phyloP scores from a whole-genome alignment of 2,888 invertebrate species.

The Microctonus brassicae region DNA sequence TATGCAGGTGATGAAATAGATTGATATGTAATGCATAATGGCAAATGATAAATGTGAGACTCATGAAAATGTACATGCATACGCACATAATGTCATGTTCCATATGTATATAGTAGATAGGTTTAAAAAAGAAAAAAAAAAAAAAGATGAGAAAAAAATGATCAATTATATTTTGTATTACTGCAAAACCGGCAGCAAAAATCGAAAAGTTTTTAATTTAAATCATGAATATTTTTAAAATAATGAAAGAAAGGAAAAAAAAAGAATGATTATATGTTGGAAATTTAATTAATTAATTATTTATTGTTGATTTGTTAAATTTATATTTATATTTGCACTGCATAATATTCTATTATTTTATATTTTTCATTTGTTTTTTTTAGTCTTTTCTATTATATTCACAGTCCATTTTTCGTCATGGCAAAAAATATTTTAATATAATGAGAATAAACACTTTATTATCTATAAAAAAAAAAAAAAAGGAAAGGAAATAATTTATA shows the following conservation, averaged over 20 bases:
- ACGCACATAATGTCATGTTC: conserved; percentile 66
- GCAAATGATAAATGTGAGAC: conserved; percentile 54
- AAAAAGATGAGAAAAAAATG: conserved; percentile 58
- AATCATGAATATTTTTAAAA: conserved; percentile 33
- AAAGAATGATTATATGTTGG: too few species aligned
- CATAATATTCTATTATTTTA: neutral
- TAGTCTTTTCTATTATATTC: neutral
- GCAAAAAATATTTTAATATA: conserved; percentile 17
- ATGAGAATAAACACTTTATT: neutral
- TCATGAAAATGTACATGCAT: conserved; percentile 57
- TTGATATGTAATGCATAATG: conserved; percentile 45
- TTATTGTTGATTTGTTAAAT: conserved; percentile 41
- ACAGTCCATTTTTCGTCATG: conserved; percentile 8
- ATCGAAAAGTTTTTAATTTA: conserved; percentile 47
- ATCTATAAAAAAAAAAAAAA: neutral
- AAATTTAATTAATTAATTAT: conserved; percentile 17
- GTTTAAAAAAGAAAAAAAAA: conserved; percentile 47
- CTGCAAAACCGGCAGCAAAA: conserved; percentile 57
- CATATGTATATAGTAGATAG: conserved; percentile 69
- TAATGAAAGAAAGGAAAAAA: conserved; percentile 26
- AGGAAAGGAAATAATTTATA: neutral
- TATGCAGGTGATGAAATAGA: conserved; percentile 56
- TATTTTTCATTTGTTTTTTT: conserved; percentile 10
- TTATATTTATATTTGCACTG: conserved; percentile 1
- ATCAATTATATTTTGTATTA: conserved; percentile 68